Conservation (phyloP, 2,888 invertebrate genomes). For the Lampropteryx suffumata region DNA sequence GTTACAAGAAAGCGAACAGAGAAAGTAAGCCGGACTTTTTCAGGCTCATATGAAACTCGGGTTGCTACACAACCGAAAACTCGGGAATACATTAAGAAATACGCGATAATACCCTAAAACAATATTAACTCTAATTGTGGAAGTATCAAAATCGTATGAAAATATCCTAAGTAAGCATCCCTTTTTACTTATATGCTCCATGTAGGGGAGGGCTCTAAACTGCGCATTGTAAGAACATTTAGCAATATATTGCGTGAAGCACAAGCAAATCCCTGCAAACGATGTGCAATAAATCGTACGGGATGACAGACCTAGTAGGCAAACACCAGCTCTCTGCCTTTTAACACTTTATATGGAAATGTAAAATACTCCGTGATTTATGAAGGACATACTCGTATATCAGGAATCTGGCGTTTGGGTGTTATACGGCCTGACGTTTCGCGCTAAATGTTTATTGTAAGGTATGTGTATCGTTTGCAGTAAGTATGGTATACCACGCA, state of each 20-base stretch:
- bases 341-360: conserved; percentile 56
- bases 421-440: conserved; percentile 19
- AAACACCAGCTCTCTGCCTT: conserved; percentile 43
- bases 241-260: conserved; percentile 41
- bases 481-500: background rate
- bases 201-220: too few species aligned
- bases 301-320: conserved; percentile 55
- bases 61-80: too few species aligned
- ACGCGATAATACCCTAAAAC: too few species aligned
- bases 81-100: too few species aligned
- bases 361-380: conserved; percentile 53
- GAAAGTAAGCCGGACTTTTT: too few species aligned
- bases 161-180: too few species aligned
- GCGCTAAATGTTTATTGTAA: conserved; percentile 21
- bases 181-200: too few species aligned
- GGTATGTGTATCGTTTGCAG: conserved; percentile 20
- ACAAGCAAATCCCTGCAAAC: conserved; percentile 53
- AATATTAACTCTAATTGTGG: too few species aligned
- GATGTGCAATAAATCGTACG: conserved; percentile 54
- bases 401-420: conserved; percentile 32
- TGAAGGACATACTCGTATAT: conserved; percentile 39
- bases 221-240: conserved; percentile 9
- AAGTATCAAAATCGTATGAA: too few species aligned
- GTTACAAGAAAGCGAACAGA: too few species aligned
- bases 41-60: too few species aligned